Percentiles rank a stretch among this genome's conserved stretches.
Conservation (phyloP, 2,113 vertebrate genomes). For the Oryctolagus cuniculus region mOryCun1.1 NC_091442.1:44476001-44476500, state of each 20-base stretch:
- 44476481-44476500: constrained; percentile 83
- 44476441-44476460: constrained; percentile 58
- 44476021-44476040: background rate
- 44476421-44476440: too few relatives aligned
- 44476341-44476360: background rate
- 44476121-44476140: constrained; percentile 60
- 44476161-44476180: constrained; percentile 16
- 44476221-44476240: background rate
- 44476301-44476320: background rate
- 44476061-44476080: background rate
- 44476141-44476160: constrained; percentile 1
- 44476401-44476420: background rate
- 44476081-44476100: constrained; percentile 56
- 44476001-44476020: background rate
- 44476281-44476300: too few relatives aligned
- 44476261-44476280: background rate
- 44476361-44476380: background rate
- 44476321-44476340: background rate
- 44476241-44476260: background rate
- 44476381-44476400: background rate
- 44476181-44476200: constrained; percentile 6
- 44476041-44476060: constrained; percentile 6
- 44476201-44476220: background rate
- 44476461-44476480: constrained; percentile 84
- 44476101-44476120: constrained; percentile 43